These are phyloP conservation scores for Apomyelois bistriatella DNA, from an alignment of 2,888 invertebrate genomes.

Conservation along the genomic window DNA sequence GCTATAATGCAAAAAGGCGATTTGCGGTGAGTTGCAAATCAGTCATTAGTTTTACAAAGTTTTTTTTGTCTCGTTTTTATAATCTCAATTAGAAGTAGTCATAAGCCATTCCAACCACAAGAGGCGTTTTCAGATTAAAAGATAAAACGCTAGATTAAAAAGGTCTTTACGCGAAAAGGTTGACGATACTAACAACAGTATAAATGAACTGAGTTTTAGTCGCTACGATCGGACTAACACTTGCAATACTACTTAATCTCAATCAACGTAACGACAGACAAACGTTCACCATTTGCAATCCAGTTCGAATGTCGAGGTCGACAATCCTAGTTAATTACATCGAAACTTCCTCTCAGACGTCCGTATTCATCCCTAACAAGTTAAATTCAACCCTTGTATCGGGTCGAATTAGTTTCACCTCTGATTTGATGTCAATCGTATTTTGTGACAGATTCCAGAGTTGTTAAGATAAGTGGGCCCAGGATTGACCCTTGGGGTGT, in stretches of 20 bases:
- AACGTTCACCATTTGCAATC: not conserved
- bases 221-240: not conserved
- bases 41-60: no score
- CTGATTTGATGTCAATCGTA: not conserved
- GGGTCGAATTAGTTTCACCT: not conserved
- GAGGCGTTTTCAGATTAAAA: no score
- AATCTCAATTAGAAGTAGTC: no score
- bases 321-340: constrained; percentile 11
- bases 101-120: no score
- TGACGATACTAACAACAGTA: no score
- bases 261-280: not conserved
- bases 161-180: no score
- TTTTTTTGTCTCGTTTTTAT: no score
- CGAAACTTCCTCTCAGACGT: constrained; percentile 6
- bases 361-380: not conserved
- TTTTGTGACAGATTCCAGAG: not conserved
- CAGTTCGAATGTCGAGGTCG: not conserved
- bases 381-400: not conserved
- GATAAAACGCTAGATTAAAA: no score
- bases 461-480: not conserved
- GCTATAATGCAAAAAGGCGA: no score
- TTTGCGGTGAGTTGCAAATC: no score
- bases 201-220: no score
- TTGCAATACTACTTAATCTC: not conserved
- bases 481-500: not conserved